Evolutionary conservation across 1,140 invertebrate genomes (phyloP).

Genomic region (Elymnias hypermnestra): DNA sequence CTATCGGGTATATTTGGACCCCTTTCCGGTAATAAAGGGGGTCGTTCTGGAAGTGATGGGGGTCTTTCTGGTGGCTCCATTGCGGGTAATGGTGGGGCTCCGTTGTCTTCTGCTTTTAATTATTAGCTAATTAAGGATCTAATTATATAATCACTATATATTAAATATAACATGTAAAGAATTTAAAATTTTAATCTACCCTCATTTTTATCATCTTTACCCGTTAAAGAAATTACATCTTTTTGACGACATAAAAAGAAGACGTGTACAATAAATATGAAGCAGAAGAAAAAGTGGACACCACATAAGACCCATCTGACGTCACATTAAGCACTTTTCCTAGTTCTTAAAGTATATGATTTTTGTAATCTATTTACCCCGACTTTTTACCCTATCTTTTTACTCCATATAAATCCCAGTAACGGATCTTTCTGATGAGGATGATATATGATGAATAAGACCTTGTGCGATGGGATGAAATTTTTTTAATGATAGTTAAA

Average conservation of each 20-base stretch:
- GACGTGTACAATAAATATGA: neutral
- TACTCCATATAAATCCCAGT: no score
- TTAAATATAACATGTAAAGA: neutral
- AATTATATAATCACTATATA: neutral
- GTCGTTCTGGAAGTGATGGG: constrained; percentile 19
- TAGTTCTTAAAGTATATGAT: no score
- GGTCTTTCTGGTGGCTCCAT: constrained; percentile 25
- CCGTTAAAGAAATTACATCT: no score
- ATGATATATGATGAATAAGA: no score
- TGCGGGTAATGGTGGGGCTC: constrained; percentile 23
- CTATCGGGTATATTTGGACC: constrained; percentile 23
- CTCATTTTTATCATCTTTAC: no score
- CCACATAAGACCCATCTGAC: neutral
- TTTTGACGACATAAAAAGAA: no score
- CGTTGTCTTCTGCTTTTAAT: constrained; percentile 23
- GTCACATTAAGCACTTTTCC: constrained; percentile 12
- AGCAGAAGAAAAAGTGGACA: neutral
- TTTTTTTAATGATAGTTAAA: no score
- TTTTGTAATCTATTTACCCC: no score
- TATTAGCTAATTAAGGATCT: neutral
- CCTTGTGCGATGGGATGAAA: no score
- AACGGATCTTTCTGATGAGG: no score
- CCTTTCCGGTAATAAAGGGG: constrained; percentile 17
- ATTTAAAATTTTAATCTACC: no score
- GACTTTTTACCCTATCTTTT: no score